Percentiles rank a stretch among this genome's conserved stretches.
phyloP scores from a whole-genome alignment of 2,797 vertebrate genomes.

The Gila robusta region DNA sequence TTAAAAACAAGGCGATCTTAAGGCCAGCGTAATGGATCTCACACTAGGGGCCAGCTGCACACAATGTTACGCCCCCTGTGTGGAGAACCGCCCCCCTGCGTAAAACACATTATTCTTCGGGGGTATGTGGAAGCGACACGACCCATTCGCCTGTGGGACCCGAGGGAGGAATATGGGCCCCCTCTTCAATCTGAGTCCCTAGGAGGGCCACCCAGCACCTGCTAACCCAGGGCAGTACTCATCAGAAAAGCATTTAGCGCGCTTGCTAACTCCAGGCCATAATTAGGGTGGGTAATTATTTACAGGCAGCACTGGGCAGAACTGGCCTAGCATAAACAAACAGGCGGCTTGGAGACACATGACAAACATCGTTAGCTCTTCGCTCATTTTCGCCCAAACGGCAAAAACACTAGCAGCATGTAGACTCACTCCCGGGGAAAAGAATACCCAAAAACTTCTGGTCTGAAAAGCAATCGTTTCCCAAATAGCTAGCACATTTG shows the following conservation, averaged over 20 bases:
- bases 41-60: slow-evolving; percentile 63
- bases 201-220: slow-evolving; percentile 99
- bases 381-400: slow-evolving; percentile 60
- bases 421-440: slow-evolving; percentile 59
- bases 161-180: slow-evolving; percentile 70
- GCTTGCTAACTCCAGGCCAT: slow-evolving; percentile 95
- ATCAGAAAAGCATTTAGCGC: slow-evolving; percentile 99
- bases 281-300: slow-evolving; percentile 99
- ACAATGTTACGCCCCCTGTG: slow-evolving; percentile 51
- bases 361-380: slow-evolving; percentile 89
- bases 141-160: slow-evolving; percentile 56
- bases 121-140: slow-evolving; percentile 57
- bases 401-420: slow-evolving; percentile 67
- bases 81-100: slow-evolving; percentile 45
- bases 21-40: slow-evolving; percentile 64
- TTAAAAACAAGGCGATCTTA: slow-evolving; percentile 61
- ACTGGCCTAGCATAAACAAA: slow-evolving; percentile 99
- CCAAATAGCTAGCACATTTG: slow-evolving; percentile 60
- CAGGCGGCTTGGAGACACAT: slow-evolving; percentile 92
- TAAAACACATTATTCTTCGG: slow-evolving; percentile 64
- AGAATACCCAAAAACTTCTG: slow-evolving; percentile 58
- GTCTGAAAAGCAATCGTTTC: slow-evolving; percentile 61
- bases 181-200: slow-evolving; percentile 99
- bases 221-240: slow-evolving; percentile 93
- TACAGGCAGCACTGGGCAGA: slow-evolving; percentile 98